Conservation (phyloP, 2,113 vertebrate species). For the Sciurus niger region DNA sequence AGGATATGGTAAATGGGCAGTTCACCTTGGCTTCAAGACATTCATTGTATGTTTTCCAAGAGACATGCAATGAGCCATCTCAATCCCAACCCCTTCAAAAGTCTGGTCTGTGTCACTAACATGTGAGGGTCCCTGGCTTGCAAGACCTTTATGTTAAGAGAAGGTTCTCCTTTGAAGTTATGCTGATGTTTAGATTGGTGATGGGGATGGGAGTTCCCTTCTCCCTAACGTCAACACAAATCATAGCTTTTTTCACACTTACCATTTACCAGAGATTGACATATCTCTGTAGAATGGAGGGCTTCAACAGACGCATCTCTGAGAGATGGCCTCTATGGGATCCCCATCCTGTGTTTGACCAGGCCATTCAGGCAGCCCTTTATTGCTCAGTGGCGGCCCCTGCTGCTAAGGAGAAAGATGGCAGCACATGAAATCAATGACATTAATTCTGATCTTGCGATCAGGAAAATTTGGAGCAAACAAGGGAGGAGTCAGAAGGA, state of each 20-base stretch:
- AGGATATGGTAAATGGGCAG: too few species aligned
- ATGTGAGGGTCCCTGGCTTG: background rate
- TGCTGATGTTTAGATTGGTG: background rate
- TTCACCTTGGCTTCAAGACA: background rate
- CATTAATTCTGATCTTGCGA: background rate
- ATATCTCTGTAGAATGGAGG: background rate
- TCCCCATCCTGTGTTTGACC: background rate
- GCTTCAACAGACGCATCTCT: fast-evolving
- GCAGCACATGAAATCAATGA: background rate
- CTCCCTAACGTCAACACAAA: background rate
- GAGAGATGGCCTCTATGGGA: background rate
- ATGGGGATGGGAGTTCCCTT: background rate
- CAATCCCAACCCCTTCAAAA: background rate
- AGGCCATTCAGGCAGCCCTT: background rate
- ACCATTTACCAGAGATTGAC: background rate
- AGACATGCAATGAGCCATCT: background rate
- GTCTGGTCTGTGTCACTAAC: background rate
- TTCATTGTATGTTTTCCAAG: background rate
- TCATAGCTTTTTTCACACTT: background rate
- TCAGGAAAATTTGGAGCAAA: slow-evolving; percentile 26
- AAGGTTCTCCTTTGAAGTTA: background rate
- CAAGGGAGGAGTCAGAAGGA: background rate
- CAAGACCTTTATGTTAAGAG: background rate
- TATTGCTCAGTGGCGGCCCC: slow-evolving; percentile 77
- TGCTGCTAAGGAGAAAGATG: slow-evolving; percentile 60